Evolutionary conservation across 92 coral and sea anemone genomes (phyloP).

Genomic region (Bergia puertoricense): DNA sequence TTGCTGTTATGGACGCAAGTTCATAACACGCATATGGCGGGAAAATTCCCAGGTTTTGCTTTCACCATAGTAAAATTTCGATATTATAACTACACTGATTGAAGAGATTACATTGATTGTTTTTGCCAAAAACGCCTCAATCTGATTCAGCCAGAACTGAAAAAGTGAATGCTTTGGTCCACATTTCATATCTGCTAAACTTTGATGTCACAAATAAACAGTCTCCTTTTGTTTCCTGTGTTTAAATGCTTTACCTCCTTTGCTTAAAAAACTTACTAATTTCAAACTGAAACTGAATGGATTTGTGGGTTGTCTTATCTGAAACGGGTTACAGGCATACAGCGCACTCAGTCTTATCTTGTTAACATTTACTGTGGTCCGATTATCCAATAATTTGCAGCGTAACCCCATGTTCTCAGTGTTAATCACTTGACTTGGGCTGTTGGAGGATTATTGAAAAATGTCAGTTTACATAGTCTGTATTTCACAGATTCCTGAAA

Average conservation of each 20-base stretch:
- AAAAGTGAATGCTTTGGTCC: background rate
- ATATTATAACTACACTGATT: too few relatives aligned
- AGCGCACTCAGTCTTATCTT: background rate
- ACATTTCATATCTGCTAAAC: background rate
- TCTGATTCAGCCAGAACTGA: too few relatives aligned
- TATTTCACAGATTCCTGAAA: background rate
- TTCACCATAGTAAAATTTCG: too few relatives aligned
- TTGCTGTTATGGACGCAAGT: too few relatives aligned
- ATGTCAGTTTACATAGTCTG: background rate
- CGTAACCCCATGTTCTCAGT: background rate
- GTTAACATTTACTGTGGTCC: background rate
- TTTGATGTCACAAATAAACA: background rate
- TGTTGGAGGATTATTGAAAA: background rate
- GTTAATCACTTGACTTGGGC: slow-evolving; percentile 5
- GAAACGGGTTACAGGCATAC: background rate
- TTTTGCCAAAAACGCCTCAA: too few relatives aligned
- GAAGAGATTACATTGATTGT: too few relatives aligned
- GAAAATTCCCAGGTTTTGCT: too few relatives aligned
- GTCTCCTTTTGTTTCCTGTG: too few relatives aligned
- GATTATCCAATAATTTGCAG: slow-evolving; percentile 17
- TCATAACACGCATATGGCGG: too few relatives aligned
- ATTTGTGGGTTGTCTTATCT: background rate
- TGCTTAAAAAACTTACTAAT: background rate
- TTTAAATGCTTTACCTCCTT: background rate
- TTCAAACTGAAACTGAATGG: background rate